phyloP scores from a whole-genome alignment of 2,113 vertebrate species.

The Lethenteron camtschaticum region DNA sequence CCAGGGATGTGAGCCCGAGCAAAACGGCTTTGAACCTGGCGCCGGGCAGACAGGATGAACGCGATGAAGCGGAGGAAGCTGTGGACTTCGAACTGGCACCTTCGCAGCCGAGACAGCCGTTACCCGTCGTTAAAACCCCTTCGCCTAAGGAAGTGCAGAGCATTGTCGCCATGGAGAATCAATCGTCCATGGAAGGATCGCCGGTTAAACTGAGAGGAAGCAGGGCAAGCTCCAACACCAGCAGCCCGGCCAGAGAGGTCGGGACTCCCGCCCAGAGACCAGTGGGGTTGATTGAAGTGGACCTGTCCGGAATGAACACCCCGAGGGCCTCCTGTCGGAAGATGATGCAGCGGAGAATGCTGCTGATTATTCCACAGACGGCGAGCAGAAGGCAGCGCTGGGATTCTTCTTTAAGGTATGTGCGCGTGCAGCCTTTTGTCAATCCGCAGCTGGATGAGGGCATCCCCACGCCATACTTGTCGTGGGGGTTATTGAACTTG shows the following conservation, averaged over 20 bases:
- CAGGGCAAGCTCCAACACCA: too few species aligned
- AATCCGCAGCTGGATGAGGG: conserved; percentile 1
- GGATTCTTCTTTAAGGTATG: conserved; percentile 81
- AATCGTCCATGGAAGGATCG: too few species aligned
- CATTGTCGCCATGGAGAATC: too few species aligned
- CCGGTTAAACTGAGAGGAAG: too few species aligned
- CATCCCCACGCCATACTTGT: too few species aligned
- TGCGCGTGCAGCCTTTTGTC: neutral
- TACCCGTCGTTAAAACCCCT: conserved; percentile 15
- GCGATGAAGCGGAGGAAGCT: too few species aligned
- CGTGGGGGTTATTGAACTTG: neutral
- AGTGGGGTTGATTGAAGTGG: conserved; percentile 48
- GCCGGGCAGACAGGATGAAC: too few species aligned
- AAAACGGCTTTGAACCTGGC: too few species aligned
- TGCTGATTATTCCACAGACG: conserved; percentile 31
- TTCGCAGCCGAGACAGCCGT: conserved; percentile 31
- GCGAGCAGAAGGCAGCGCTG: conserved; percentile 56
- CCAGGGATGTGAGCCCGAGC: too few species aligned
- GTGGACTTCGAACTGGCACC: conserved; percentile 30
- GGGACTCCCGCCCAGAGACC: conserved; percentile 15
- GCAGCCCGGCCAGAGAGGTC: neutral
- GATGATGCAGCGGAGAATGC: conserved; percentile 28
- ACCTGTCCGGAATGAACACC: conserved; percentile 32
- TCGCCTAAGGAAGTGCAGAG: conserved; percentile 21
- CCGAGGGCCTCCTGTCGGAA: conserved; percentile 25